Conservation (phyloP, 2,113 vertebrate species). For the Oceanodroma tethys region DNA sequence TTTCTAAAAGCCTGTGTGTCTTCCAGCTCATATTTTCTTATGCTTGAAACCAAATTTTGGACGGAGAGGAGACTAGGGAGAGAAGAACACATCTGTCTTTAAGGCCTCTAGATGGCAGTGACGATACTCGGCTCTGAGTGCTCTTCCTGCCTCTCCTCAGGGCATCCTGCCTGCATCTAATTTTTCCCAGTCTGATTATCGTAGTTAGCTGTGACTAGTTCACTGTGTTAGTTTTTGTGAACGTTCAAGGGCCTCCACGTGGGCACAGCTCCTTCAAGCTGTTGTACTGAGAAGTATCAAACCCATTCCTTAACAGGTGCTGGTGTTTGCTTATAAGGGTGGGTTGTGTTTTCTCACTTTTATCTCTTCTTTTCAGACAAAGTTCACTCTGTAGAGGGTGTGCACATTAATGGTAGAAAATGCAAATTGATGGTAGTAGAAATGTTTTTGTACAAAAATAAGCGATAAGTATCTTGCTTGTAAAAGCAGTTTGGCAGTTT, state of each 20-base stretch:
- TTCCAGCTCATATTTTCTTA: background rate
- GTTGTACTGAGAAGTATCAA: background rate
- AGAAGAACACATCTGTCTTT: background rate
- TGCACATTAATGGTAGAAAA: background rate
- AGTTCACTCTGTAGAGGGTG: background rate
- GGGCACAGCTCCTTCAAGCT: background rate
- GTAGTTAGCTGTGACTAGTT: background rate
- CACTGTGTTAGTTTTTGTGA: background rate
- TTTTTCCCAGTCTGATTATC: background rate
- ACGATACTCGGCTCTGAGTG: background rate
- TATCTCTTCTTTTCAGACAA: background rate
- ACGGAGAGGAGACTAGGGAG: rapidly evolving
- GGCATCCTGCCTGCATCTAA: background rate
- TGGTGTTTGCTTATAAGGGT: background rate
- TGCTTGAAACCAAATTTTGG: background rate
- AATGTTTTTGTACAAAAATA: background rate
- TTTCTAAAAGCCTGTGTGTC: background rate
- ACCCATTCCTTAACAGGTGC: background rate
- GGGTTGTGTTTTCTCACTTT: conserved; percentile 6
- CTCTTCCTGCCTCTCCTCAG: background rate
- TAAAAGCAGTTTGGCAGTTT: background rate
- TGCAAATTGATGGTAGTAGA: background rate
- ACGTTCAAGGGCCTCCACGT: background rate
- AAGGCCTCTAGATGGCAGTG: conserved; percentile 69
- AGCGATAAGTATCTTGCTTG: background rate